phyloP scores from a whole-genome alignment of 2,888 invertebrate genomes.

The Cephalotes varians region DNA sequence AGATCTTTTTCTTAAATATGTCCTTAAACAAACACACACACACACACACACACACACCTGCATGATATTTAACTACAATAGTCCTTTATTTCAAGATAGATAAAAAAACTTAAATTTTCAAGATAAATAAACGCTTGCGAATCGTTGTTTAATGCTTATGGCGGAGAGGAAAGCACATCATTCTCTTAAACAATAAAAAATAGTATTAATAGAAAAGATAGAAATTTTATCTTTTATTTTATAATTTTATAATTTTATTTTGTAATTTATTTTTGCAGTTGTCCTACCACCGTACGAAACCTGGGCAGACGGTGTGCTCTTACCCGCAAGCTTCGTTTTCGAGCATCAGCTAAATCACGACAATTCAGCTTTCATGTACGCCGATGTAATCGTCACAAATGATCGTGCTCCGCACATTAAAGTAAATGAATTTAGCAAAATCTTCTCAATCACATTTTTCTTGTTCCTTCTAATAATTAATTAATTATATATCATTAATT shows the following conservation, averaged over 20 bases:
- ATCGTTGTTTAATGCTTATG: background rate
- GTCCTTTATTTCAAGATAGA: background rate
- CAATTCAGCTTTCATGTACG: slow-evolving; percentile 76
- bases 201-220: background rate
- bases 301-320: slow-evolving; percentile 77
- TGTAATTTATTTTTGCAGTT: slow-evolving; percentile 69
- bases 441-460: background rate
- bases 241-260: background rate
- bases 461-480: background rate
- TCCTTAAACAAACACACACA: too few relatives aligned
- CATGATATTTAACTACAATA: background rate
- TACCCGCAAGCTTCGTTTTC: slow-evolving; percentile 80
- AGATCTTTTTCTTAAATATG: background rate
- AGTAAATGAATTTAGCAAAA: slow-evolving; percentile 60
- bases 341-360: slow-evolving; percentile 78
- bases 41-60: too few relatives aligned
- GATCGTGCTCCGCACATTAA: slow-evolving; percentile 77
- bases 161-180: background rate
- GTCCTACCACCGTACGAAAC: slow-evolving; percentile 75
- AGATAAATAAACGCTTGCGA: too few relatives aligned
- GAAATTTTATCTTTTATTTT: background rate
- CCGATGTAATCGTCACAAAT: slow-evolving; percentile 77
- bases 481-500: background rate
- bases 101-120: too few relatives aligned
- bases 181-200: background rate